A percentile compares a stretch with the other conserved stretches of the same genome.
Evolutionary conservation across 2,113 vertebrate genomes (phyloP).

Genomic region (Zonotrichia leucophrys): DNA sequence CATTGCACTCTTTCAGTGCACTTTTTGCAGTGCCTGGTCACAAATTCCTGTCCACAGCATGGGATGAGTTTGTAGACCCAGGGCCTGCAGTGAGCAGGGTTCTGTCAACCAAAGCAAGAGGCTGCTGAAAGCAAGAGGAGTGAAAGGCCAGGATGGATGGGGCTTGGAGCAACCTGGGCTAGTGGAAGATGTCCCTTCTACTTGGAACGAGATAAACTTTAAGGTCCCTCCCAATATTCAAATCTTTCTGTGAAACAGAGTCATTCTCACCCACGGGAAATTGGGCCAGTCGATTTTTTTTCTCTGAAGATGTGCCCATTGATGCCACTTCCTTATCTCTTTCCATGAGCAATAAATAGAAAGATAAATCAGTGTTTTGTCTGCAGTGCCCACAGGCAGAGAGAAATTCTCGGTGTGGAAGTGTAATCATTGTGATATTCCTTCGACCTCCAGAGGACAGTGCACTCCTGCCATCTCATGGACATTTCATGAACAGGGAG

Average conservation of each 20-base stretch:
- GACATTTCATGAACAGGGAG: conserved; percentile 24
- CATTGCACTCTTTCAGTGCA: not conserved
- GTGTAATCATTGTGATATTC: fast-evolving
- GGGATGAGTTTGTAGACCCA: not conserved
- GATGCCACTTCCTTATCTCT: not conserved
- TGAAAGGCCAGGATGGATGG: not conserved
- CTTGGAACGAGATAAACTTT: not conserved
- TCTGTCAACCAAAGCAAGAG: not conserved
- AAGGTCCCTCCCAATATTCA: not conserved
- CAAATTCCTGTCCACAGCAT: not conserved
- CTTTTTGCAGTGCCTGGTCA: not conserved
- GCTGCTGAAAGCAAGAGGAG: not conserved
- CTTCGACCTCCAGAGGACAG: not conserved
- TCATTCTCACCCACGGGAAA: not conserved
- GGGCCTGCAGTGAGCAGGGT: not conserved
- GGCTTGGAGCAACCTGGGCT: not conserved
- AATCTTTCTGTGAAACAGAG: not conserved
- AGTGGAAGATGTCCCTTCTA: not conserved
- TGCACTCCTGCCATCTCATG: conserved; percentile 73
- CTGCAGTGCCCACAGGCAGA: not conserved
- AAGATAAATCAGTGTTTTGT: not conserved
- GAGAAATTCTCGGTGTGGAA: fast-evolving
- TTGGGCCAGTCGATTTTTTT: fast-evolving
- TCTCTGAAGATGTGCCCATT: not conserved
- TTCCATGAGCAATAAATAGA: not conserved